Evolutionary conservation across 2,113 vertebrate species (phyloP), one percentile per base, ranked within the genome.

Genomic region (Nibea albiflora): DNA sequence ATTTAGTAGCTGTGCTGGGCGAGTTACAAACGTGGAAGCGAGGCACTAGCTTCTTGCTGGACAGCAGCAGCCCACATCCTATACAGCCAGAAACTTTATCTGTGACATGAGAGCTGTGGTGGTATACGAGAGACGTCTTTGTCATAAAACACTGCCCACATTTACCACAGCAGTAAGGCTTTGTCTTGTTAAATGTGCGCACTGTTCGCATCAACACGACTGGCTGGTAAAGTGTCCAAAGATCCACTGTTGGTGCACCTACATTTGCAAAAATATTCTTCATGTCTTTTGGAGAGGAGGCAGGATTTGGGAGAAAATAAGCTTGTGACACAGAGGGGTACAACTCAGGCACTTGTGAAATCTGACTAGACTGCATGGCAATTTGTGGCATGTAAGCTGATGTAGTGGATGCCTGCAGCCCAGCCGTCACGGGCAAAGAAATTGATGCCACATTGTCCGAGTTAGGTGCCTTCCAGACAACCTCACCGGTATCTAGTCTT

Each of bases 211-310:
- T 0, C 39, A 92, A 15, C 47, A 95, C 94, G 14, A 93, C 91
- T 9, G 94, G 94, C 78, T 93, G 94, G 81, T 93, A 94, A 57
- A 92, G 54, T 15, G 83, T 90, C 91, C 92, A 94, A 11, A 95
- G 90, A 78, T 95, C 93, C 20, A 91, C 92, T 3, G 92, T 93
- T 8, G 91, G 90, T 58, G 88, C 84, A 2, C 86, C 86, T 16
- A 85, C 73, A 57, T n/a, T 64, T n/a, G 72, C 63, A 58, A 89
- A 88, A 76, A 83, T 11, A 22, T 81, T 84, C 53, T 78, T 71
- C 54, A 79, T 60, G 20, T 73, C 72, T 44, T 42, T 14, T 53
- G 16, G 0, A 24, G 35, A 4, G 3, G 58, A 56, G 11, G 4
- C 0, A 24, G 82, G 42, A 14, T 88, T 88, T 56, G 76, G 26